These are phyloP conservation scores for Arvicanthis niloticus DNA, from an alignment of 2,113 vertebrate species.

Conservation along the genomic window DNA sequence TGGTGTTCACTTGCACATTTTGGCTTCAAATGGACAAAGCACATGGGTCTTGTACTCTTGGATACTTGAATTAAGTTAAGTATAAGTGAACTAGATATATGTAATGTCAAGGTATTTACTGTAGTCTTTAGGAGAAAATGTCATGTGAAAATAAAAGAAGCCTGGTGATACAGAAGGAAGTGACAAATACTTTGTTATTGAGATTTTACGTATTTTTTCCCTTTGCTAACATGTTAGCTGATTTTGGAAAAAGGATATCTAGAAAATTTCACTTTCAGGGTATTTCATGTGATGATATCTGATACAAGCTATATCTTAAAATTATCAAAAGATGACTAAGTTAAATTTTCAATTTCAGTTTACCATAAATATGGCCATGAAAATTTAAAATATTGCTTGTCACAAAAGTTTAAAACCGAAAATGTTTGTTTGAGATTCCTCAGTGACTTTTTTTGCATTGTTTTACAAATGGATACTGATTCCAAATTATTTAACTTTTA, in stretches of 20 bases:
- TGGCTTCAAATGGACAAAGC: constrained; percentile 61
- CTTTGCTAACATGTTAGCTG: background rate
- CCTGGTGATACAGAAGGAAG: background rate
- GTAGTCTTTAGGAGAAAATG: background rate
- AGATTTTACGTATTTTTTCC: background rate
- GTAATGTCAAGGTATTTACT: background rate
- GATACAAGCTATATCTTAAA: background rate
- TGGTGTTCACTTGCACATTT: constrained; percentile 73
- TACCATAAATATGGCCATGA: background rate
- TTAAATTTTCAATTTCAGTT: background rate
- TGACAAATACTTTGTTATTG: background rate
- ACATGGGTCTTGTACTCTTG: background rate
- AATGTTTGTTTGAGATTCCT: background rate
- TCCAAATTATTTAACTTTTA: constrained; percentile 32
- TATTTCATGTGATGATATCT: background rate
- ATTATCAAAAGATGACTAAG: background rate
- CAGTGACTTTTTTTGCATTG: background rate
- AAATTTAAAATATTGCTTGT: constrained; percentile 18
- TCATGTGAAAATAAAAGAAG: background rate
- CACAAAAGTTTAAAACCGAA: background rate
- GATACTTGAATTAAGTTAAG: constrained; percentile 41
- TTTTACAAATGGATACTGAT: background rate
- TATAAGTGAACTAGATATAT: background rate
- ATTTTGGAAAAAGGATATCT: background rate
- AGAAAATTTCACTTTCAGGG: background rate